These are phyloP conservation scores for Strigamia crassipes DNA, from an alignment of 2,888 invertebrate species.

Conservation along the genomic window DNA sequence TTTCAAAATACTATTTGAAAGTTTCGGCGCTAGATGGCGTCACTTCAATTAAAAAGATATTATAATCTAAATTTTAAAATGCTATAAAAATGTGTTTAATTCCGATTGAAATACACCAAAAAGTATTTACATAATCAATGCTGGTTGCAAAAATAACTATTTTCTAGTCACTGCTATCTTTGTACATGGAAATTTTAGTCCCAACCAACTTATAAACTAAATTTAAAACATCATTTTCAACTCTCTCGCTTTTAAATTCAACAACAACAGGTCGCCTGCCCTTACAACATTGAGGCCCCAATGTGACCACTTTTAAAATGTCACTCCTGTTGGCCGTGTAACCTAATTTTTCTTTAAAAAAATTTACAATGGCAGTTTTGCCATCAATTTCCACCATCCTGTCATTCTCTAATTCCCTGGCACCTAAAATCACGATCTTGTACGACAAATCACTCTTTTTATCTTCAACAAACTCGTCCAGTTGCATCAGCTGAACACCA, in stretches of 20 bases:
- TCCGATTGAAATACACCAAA: too few species aligned
- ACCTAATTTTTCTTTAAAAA: neutral
- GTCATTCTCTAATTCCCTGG: neutral
- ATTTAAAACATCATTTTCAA: neutral
- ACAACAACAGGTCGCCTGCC: neutral
- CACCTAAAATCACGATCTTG: neutral
- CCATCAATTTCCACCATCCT: neutral
- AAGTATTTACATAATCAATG: too few species aligned
- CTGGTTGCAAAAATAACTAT: too few species aligned
- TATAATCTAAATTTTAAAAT: too few species aligned
- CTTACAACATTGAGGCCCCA: neutral
- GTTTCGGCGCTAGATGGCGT: too few species aligned
- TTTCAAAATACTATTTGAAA: too few species aligned
- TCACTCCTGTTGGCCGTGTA: neutral
- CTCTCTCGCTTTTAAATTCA: neutral
- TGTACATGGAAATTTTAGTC: constrained; percentile 14
- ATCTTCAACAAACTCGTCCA: neutral
- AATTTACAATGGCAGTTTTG: neutral
- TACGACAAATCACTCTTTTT: neutral
- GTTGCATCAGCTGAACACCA: neutral
- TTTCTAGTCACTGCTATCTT: neutral
- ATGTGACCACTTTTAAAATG: neutral
- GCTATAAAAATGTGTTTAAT: too few species aligned
- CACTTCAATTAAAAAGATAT: too few species aligned
- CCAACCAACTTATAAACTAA: neutral